Percentiles rank a stretch among this genome's conserved stretches.
These are phyloP conservation scores for Sciurus niger DNA, from an alignment of 2,113 vertebrate species.

Conservation along the genomic window DNA sequence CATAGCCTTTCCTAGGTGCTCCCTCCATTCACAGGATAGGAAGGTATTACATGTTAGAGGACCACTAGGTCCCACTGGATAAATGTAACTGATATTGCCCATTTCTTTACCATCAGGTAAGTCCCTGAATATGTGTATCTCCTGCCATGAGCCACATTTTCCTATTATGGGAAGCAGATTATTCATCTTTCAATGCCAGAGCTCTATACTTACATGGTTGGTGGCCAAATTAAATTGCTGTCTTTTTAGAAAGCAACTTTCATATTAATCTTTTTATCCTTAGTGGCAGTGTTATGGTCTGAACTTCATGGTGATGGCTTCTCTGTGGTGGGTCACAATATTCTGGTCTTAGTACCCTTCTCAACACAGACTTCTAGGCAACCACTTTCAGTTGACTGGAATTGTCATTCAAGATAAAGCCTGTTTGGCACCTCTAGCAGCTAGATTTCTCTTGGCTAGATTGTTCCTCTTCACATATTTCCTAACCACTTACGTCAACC, in stretches of 20 bases:
- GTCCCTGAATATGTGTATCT: not conserved
- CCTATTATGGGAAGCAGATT: not conserved
- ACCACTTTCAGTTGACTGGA: not conserved
- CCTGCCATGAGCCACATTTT: constrained; percentile 5
- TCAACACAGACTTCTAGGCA: not conserved
- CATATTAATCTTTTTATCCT: not conserved
- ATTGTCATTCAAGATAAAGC: not conserved
- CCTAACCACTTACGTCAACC: not conserved
- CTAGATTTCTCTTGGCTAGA: not conserved
- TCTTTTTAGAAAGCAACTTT: constrained; percentile 1
- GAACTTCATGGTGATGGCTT: not conserved
- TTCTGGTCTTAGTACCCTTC: not conserved
- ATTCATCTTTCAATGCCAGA: not conserved
- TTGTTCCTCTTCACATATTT: not conserved
- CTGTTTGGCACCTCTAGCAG: not conserved
- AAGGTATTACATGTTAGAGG: not conserved
- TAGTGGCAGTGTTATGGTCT: not conserved
- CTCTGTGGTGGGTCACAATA: not conserved
- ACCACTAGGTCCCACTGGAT: not conserved
- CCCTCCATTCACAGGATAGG: not conserved
- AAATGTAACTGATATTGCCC: not conserved
- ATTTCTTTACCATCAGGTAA: not conserved
- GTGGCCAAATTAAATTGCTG: not conserved
- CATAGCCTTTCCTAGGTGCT: not conserved
- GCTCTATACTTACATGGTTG: not conserved